phyloP scores from a whole-genome alignment of 2,113 vertebrate species.

The Odobenus rosmarus region DNA sequence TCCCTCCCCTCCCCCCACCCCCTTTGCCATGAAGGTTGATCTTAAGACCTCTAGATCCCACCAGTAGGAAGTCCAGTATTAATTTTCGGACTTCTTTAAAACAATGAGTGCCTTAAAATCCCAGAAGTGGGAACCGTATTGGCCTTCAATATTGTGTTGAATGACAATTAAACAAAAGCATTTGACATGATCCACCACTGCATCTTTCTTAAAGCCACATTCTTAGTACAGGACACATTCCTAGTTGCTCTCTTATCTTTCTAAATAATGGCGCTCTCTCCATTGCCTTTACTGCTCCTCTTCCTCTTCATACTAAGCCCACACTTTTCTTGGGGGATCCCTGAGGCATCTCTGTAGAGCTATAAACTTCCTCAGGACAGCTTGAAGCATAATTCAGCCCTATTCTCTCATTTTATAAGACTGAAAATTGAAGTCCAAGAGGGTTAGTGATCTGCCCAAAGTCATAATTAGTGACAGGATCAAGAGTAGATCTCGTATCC shows the following conservation, averaged over 20 bases:
- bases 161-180: not conserved
- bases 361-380: not conserved
- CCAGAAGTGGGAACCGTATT: not conserved
- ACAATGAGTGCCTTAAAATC: not conserved
- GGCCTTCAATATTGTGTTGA: not conserved
- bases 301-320: not conserved
- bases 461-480: not conserved
- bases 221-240: not conserved
- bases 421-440: not conserved
- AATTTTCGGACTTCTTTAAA: slow-evolving; percentile 10
- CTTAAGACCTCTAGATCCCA: not conserved
- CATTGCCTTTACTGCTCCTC: not conserved
- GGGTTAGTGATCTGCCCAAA: not conserved
- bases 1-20: not conserved
- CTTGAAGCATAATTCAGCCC: not conserved
- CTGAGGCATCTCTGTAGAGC: not conserved
- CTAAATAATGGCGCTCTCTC: not conserved
- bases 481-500: not conserved
- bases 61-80: not conserved
- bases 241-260: not conserved
- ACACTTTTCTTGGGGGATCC: not conserved
- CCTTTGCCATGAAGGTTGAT: not conserved
- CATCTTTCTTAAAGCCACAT: not conserved
- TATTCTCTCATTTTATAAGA: not conserved
- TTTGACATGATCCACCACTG: not conserved